Conservation (phyloP, 2,888 invertebrate species). For the Leucoma salicis region DNA sequence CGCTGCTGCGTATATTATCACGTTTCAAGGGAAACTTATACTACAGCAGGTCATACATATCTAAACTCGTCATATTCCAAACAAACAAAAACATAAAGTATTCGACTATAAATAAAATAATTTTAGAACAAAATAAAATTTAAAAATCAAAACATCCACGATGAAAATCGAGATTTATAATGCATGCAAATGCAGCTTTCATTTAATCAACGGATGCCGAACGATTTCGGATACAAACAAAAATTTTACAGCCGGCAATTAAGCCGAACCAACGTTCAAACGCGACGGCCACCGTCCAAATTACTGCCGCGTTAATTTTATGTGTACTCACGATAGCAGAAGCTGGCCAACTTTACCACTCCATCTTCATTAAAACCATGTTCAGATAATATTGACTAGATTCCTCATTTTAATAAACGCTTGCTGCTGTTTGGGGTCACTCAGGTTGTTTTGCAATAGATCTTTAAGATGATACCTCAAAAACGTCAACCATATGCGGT, state of each 20-base stretch:
- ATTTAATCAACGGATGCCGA: constrained; percentile 45
- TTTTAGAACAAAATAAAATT: not conserved
- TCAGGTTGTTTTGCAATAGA: constrained; percentile 30
- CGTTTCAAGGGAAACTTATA: no score
- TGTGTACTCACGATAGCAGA: constrained; percentile 31
- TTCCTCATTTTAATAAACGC: constrained; percentile 34
- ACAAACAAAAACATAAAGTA: no score
- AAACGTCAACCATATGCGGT: constrained; percentile 22
- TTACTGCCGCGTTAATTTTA: constrained; percentile 43
- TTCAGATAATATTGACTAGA: constrained; percentile 39
- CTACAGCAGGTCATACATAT: no score
- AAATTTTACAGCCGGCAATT: constrained; percentile 57
- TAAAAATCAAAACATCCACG: not conserved
- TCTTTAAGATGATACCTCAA: constrained; percentile 30
- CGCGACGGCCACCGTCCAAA: constrained; percentile 35
- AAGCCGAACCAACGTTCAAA: constrained; percentile 39
- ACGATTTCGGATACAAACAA: constrained; percentile 54
- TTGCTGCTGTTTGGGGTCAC: constrained; percentile 31
- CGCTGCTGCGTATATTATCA: no score
- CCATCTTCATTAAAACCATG: constrained; percentile 45
- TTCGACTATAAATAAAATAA: not conserved
- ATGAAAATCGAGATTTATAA: not conserved
- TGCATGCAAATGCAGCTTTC: constrained; percentile 41
- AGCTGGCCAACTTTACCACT: constrained; percentile 36
- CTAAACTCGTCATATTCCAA: no score